A percentile compares a stretch with the other conserved stretches of the same genome.
phyloP scores from a whole-genome alignment of 2,113 vertebrate genomes.

The Recurvirostra avosetta region DNA sequence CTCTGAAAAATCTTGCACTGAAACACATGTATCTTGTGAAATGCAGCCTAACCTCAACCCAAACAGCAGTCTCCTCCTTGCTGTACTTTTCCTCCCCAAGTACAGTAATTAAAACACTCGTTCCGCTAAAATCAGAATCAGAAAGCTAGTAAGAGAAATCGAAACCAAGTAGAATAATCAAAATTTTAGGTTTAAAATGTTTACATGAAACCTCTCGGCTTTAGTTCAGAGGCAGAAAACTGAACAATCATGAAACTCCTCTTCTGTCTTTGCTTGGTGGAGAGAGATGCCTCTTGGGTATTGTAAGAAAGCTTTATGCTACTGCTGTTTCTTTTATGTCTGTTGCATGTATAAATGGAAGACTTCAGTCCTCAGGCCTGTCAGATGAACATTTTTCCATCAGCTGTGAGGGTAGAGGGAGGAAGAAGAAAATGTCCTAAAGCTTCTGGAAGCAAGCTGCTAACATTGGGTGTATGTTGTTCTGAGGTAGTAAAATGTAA shows the following conservation, averaged over 20 bases:
- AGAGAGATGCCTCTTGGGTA: background rate
- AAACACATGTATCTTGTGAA: background rate
- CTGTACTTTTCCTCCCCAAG: background rate
- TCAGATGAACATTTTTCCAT: background rate
- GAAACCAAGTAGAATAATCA: background rate
- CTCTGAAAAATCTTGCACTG: background rate
- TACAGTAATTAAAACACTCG: background rate
- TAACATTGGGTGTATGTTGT: background rate
- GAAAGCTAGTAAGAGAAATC: background rate
- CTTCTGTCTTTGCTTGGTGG: background rate
- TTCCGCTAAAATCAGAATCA: background rate
- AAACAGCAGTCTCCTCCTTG: background rate
- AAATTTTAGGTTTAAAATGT: background rate
- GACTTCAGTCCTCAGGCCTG: background rate
- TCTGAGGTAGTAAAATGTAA: background rate
- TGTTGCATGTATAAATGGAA: background rate
- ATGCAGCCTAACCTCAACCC: background rate
- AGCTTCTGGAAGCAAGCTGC: background rate
- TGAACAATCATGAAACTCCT: background rate
- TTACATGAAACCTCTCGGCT: background rate
- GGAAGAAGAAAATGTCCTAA: background rate
- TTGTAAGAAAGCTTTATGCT: background rate
- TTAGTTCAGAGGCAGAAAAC: slow-evolving; percentile 22
- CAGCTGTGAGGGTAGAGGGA: background rate
- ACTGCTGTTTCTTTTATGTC: background rate